Evolutionary conservation across 2,113 vertebrate genomes (phyloP), one percentile per base, ranked within the genome.

Genomic region (Nanorana parkeri): DNA sequence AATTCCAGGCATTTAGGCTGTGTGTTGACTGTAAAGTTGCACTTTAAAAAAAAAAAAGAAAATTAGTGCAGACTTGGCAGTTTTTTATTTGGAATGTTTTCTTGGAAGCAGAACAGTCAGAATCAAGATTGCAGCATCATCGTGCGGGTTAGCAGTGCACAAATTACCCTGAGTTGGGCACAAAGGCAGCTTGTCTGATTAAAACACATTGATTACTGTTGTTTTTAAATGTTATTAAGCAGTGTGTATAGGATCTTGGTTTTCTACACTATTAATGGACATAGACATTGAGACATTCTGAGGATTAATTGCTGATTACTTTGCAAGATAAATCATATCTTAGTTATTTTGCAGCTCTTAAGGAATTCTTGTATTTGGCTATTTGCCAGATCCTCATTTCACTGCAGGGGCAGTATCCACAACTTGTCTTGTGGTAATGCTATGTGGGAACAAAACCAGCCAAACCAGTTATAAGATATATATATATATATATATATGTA

Each of bases 71-170:
- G 51, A 26, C 47, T 81, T 55, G n/a, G 41, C 68, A 66, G 10
- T 36, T 81, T 81, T 75, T 56, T 24, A 54, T 81, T 66, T 74
- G 79, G 69, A 69, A 81, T 81, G 69, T 73, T 72, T 74, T 65
- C 69, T 66, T 74, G 68, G 69, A 81, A 54, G 47, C 17, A 74
- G 60, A 68, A 79, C 54, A 73, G 68, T 60, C 68, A 64, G 47
- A 61, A 65, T 66, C 28, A 23, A 28, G 79, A 74, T 81, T 65
- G 68, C 23, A 72, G 79, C 36, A 73, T 81, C 36, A 81, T 81
- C 21, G 23, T 47, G 54, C 65, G 58, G 47, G 47, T 71, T 65
- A 41, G 24, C 19, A 68, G 55, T 68, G 58, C 58, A 61, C 56
- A 63, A 60, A 47, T 65, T 72, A 73, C 41, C 19, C 68, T 52